Percentiles rank a stretch among this genome's conserved stretches.
Conservation (phyloP, 2,113 vertebrate species). For the Blennius ocellaris region DNA sequence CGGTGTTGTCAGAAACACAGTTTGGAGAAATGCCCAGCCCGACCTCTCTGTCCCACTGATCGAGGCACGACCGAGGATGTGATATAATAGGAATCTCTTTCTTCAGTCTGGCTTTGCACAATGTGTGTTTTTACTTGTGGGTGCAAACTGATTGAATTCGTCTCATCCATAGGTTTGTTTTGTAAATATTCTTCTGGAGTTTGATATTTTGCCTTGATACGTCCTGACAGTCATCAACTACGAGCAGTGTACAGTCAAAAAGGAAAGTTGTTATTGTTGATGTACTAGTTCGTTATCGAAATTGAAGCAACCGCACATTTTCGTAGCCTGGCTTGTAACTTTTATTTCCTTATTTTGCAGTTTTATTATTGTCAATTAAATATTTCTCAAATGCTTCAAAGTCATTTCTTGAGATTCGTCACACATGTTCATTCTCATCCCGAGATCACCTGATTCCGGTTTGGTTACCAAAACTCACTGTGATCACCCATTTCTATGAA, state of each 20-base stretch:
- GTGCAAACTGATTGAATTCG: constrained; percentile 9
- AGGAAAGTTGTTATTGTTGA: too few relatives aligned
- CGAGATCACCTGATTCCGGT: too few relatives aligned
- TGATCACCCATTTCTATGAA: too few relatives aligned
- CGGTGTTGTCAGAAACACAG: constrained; percentile 73
- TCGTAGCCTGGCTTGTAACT: not conserved
- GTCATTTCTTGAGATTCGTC: too few relatives aligned
- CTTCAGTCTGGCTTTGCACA: constrained; percentile 20
- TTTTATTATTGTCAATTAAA: not conserved
- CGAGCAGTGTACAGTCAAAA: not conserved
- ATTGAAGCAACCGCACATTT: not conserved
- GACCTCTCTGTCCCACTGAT: constrained; percentile 79
- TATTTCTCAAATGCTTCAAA: too few relatives aligned
- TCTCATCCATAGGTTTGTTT: constrained; percentile 18
- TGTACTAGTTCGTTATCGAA: too few relatives aligned
- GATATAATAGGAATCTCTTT: constrained; percentile 6
- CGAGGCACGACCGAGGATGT: not conserved
- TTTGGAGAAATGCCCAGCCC: constrained; percentile 84
- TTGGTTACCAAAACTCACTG: too few relatives aligned
- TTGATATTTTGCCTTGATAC: constrained; percentile 22
- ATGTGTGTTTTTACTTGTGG: constrained; percentile 31
- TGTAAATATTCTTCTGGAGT: constrained; percentile 31
- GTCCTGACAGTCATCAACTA: constrained; percentile 18
- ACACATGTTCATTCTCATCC: too few relatives aligned
- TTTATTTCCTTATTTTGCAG: not conserved